Evolutionary conservation across 2,113 vertebrate species (phyloP), one percentile per base, ranked within the genome.

Genomic region (Mastomys coucha): DNA sequence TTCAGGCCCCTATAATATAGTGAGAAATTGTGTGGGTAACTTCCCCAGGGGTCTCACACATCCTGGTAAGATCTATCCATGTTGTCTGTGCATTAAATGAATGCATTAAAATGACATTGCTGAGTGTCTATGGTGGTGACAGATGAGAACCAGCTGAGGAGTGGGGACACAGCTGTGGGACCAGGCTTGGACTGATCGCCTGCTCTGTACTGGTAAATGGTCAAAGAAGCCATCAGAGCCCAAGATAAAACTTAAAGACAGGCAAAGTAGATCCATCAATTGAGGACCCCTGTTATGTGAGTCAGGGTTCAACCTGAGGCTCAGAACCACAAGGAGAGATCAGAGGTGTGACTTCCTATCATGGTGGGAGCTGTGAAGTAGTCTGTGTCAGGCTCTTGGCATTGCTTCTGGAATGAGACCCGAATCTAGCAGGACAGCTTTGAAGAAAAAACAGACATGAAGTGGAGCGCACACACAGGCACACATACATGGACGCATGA

Each of bases 191-290:
- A 9, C 42, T 33, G 17, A 31, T 69, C 13, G 26, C 45, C 12
- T 82, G n/a, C 45, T 94, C 42, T 42, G 3, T 7, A 20, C 77
- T 53, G 33, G 53, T 63, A 5, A 17, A 91, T 24, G 72, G 26
- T 26, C 42, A 77, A 84, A 72, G 36, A 80, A 45, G 58, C 31
- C 39, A 4, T 67, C 9, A 2, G 45, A 88, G 42, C 19, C 17
- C 36, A 88, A 63, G 3, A 39, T 13, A 33, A 91, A 96, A 78
- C 24, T 81, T 67, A 84, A 67, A 95, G 17, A 39, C 77, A 78
- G 72, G 60, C n/a, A 69, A 95, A 36, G 36, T 69, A 78, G 72
- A 84, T 45, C 39, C 63, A 45, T 93, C 65, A 39, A 7, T 8
- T 13, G 84, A 96, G 31, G 76, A 72, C 8, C 9, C 72, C 2